Evolutionary conservation across 2,113 vertebrate genomes (phyloP), one percentile per base, ranked within the genome.

Genomic region (Alectura lathami): DNA sequence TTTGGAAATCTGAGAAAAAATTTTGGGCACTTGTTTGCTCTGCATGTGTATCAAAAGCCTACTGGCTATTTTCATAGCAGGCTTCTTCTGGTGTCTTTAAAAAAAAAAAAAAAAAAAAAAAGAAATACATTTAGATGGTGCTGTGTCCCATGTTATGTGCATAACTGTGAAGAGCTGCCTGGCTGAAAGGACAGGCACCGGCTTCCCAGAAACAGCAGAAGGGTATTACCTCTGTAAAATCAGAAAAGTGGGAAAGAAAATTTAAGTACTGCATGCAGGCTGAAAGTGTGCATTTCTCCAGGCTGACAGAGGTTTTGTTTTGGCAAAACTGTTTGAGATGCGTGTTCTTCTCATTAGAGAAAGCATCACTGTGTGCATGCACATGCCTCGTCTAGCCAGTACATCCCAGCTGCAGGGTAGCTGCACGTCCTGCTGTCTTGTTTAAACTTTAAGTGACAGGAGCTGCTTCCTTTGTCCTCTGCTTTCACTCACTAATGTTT

Each of bases 381-480:
- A 2, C 57, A 62, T 51, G 53, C 54, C 88, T 70, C 22, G 8
- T 34, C 79, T 32, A 14, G 38, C 32, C 47, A 54, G 68, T 34
- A 63, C 73, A 8, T 51, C 77, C 43, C 73, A 83, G 51, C 47
- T 91, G 59, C 29, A 45, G 57, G 16, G 53, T n/a, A 38, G 56
- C 82, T 76, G 36, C 51, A 15, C 0, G 0, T 91, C 45, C 62
- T 42, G 47, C 75, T 57, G 16, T 36, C 82, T 70, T 86, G n/a
- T 66, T 47, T 77, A 83, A 68, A 70, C 76, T 83, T 74, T 17
- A 72, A 86, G 51, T 51, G 43, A 18, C 60, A 51, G 80, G 73
- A 90, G 56, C 83, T 66, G 17, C 60, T 78, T 62, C 56, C 82
- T 92, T 92, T 91, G 73, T 86, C 66, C 11, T 88, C 18, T 3